phyloP scores from a whole-genome alignment of 64 coral and sea anemone species.

The Montipora cactus region DNA sequence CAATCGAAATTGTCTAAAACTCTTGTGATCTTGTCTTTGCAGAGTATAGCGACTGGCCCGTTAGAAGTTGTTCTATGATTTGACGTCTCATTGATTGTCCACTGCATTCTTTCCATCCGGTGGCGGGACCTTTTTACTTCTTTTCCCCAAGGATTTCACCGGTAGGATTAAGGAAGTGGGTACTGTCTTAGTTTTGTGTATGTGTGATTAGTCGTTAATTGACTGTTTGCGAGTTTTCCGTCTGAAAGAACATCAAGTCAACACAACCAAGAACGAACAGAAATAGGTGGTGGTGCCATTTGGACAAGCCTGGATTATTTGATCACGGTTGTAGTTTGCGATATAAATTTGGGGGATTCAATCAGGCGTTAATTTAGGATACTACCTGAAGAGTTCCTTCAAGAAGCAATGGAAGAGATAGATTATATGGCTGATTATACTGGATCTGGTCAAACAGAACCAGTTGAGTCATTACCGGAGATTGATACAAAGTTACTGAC shows the following conservation, averaged over 20 bases:
- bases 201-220: neutral
- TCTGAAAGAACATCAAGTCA: neutral
- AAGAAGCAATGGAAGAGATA: conserved; percentile 1
- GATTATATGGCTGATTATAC: neutral
- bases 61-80: neutral
- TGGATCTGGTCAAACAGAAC: neutral
- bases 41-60: neutral
- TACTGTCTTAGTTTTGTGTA: neutral
- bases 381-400: neutral
- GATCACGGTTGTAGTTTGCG: neutral
- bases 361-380: neutral
- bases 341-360: neutral
- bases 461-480: neutral
- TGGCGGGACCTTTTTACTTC: neutral
- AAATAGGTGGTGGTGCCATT: neutral
- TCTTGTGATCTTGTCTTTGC: neutral
- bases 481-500: conserved; percentile 20
- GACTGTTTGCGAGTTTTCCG: neutral
- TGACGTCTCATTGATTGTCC: neutral
- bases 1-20: no score
- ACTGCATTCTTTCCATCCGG: neutral
- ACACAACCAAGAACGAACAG: neutral
- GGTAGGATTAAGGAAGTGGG: neutral
- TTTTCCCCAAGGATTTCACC: neutral
- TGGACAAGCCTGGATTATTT: neutral